These are phyloP conservation scores for Numida meleagris DNA, from an alignment of 2,113 vertebrate species.

Conservation along the genomic window DNA sequence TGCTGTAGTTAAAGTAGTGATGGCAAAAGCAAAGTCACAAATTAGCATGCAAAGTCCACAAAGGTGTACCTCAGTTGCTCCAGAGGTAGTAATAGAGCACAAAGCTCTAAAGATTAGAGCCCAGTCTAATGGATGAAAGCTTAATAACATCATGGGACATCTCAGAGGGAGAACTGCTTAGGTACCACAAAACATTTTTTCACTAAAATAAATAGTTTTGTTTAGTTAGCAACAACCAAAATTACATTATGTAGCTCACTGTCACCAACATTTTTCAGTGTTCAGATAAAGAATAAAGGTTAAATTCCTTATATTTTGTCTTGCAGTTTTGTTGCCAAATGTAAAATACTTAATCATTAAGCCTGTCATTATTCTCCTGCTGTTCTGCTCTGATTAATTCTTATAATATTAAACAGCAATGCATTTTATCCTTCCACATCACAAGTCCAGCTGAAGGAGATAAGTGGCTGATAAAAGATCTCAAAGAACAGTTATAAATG, in stretches of 20 bases:
- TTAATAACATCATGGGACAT: background rate
- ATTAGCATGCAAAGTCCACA: background rate
- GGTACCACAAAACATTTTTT: conserved; percentile 1
- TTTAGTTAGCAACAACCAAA: conserved; percentile 17
- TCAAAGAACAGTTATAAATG: conserved; percentile 80
- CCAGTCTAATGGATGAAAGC: background rate
- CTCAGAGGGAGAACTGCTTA: background rate
- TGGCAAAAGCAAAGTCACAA: background rate
- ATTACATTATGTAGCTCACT: background rate
- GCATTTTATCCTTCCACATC: conserved; percentile 77
- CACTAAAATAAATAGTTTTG: background rate
- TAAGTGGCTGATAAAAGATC: conserved; percentile 85
- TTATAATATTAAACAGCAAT: conserved; percentile 81
- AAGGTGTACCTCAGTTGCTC: background rate
- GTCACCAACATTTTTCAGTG: conserved; percentile 35
- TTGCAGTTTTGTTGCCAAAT: conserved; percentile 70
- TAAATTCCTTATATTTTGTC: conserved; percentile 60
- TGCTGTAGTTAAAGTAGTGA: background rate
- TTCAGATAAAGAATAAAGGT: conserved; percentile 58
- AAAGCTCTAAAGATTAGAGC: background rate
- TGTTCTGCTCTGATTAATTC: conserved; percentile 83
- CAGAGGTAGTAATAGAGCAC: background rate
- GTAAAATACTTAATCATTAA: conserved; percentile 74
- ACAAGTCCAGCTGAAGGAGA: conserved; percentile 82
- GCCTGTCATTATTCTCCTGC: conserved; percentile 79